A percentile compares a stretch with the other conserved stretches of the same genome.
Evolutionary conservation across 2,888 invertebrate species (phyloP).

Genomic region (Idaea straminata): DNA sequence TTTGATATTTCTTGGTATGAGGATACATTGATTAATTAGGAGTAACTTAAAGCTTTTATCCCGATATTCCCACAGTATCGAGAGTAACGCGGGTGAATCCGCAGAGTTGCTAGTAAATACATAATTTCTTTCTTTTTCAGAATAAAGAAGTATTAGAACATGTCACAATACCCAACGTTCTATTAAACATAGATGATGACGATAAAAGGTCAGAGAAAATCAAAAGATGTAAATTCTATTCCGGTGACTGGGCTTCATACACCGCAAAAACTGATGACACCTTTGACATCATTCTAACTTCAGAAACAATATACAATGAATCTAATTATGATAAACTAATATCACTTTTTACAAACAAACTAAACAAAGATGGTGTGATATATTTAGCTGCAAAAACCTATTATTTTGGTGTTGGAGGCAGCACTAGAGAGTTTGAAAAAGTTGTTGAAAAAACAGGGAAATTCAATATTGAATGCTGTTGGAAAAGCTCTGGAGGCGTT

Average conservation of each 20-base stretch:
- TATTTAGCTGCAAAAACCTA: slow-evolving; percentile 93
- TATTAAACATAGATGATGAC: slow-evolving; percentile 81
- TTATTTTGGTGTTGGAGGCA: slow-evolving; percentile 98
- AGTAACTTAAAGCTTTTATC: no score
- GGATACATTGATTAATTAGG: no score
- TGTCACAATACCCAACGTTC: slow-evolving; percentile 90
- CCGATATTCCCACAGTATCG: no score
- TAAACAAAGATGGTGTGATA: slow-evolving; percentile 81
- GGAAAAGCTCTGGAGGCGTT: slow-evolving; percentile 83
- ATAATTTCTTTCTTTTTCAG: slow-evolving; percentile 72
- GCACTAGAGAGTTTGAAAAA: slow-evolving; percentile 87
- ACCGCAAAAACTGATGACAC: slow-evolving; percentile 61
- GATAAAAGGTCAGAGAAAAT: slow-evolving; percentile 50
- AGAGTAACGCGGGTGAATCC: no score
- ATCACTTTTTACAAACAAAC: slow-evolving; percentile 81
- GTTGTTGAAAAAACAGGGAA: slow-evolving; percentile 75
- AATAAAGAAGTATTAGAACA: slow-evolving; percentile 90
- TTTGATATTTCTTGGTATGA: no score
- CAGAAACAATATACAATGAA: slow-evolving; percentile 95
- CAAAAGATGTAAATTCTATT: slow-evolving; percentile 79
- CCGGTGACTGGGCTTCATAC: slow-evolving; percentile 89
- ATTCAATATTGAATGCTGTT: slow-evolving; percentile 80
- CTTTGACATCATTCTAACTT: slow-evolving; percentile 93
- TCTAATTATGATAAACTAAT: slow-evolving; percentile 89
- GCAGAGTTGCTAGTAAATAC: no score